These are phyloP conservation scores for Eretmocerus hayati DNA, from an alignment of 2,888 invertebrate genomes.

Conservation along the genomic window DNA sequence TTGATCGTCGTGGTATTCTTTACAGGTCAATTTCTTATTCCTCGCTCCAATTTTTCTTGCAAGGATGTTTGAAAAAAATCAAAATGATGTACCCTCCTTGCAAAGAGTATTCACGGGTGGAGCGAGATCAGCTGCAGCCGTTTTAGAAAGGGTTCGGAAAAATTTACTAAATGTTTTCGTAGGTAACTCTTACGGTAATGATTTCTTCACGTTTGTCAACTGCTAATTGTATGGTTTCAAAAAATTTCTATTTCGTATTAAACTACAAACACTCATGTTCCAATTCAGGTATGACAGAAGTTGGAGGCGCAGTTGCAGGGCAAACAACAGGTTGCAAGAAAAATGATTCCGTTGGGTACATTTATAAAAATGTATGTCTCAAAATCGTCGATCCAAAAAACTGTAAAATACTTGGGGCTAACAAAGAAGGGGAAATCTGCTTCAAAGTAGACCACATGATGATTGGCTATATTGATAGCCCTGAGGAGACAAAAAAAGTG, in stretches of 20 bases:
- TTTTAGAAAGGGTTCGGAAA: neutral
- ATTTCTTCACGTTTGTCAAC: too few relatives aligned
- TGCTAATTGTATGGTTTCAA: too few relatives aligned
- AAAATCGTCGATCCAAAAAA: slow-evolving; percentile 21
- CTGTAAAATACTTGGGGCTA: slow-evolving; percentile 10
- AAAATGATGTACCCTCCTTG: neutral
- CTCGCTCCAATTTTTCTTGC: neutral
- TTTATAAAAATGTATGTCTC: slow-evolving; percentile 15
- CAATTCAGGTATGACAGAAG: slow-evolving; percentile 32
- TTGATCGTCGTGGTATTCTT: too few relatives aligned
- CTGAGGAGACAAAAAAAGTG: slow-evolving; percentile 20
- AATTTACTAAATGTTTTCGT: slow-evolving; percentile 23
- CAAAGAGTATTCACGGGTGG: neutral
- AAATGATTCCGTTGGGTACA: slow-evolving; percentile 16
- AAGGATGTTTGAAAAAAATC: neutral
- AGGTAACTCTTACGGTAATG: slow-evolving; percentile 27
- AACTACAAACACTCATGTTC: too few relatives aligned
- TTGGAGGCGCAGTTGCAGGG: slow-evolving; percentile 13
- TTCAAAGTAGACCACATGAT: slow-evolving; percentile 21
- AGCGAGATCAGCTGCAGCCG: neutral
- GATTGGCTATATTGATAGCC: slow-evolving; percentile 23
- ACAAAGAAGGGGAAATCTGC: slow-evolving; percentile 23
- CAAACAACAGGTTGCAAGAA: neutral
- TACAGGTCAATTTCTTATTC: neutral
- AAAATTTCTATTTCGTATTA: too few relatives aligned